phyloP scores from a whole-genome alignment of 2,113 vertebrate species.

The Mohoua ochrocephala region DNA sequence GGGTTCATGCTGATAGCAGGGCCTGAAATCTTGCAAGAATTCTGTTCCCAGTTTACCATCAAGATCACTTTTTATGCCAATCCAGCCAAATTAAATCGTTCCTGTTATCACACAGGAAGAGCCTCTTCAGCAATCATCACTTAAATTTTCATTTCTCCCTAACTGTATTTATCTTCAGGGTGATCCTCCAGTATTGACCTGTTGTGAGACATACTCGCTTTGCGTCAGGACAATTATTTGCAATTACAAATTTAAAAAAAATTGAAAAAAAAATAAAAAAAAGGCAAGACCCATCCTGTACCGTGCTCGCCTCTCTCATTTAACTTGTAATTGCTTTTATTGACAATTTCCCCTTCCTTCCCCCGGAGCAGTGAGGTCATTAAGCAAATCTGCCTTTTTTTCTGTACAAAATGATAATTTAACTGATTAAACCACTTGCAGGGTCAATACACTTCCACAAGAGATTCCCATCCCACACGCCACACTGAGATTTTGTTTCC shows the following conservation, averaged over 20 bases:
- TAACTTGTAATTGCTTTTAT: conserved; percentile 63
- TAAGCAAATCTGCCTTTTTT: conserved; percentile 49
- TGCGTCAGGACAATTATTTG: not conserved
- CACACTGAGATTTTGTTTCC: not conserved
- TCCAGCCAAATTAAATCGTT: not conserved
- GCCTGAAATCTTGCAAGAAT: not conserved
- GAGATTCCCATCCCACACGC: not conserved
- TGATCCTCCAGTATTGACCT: not conserved
- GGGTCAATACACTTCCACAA: not conserved
- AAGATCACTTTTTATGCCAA: not conserved
- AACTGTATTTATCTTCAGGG: not conserved
- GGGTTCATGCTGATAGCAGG: not conserved
- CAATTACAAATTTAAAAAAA: not conserved
- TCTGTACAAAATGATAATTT: conserved; percentile 47
- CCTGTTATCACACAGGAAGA: not conserved
- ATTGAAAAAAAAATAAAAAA: not conserved
- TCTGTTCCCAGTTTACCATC: not conserved
- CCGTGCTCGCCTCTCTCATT: not conserved
- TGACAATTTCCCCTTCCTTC: conserved; percentile 33
- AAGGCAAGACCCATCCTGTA: not conserved
- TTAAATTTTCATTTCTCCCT: not conserved
- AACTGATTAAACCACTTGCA: conserved; percentile 23
- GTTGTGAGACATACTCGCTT: not conserved
- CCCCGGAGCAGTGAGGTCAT: conserved; percentile 23
- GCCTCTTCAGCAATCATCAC: not conserved